Base-by-base conservation (phyloP, 2,797 vertebrate genomes). In the Rhodeus uyekii region DNA sequence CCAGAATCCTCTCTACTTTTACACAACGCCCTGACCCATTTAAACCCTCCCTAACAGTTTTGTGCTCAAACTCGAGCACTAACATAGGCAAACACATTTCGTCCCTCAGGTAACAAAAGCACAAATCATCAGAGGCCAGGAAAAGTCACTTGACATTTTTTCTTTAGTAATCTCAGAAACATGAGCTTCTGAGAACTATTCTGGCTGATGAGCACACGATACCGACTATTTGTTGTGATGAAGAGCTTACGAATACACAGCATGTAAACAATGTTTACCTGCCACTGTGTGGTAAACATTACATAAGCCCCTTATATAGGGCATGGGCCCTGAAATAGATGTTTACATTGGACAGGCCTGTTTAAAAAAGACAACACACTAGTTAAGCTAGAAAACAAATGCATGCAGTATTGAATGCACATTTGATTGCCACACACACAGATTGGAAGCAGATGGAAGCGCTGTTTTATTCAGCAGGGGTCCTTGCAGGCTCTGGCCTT, bases 391-490 rank as follows among this genome's bases (percentile, higher is more conserved):
- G 34, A 74, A 75, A 27, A 74, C 44, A 72, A 79, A 84, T 27
- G 2, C 67, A 61, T 60, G 69, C 27, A 22, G 46, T 53, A 50
- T 18, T 72, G 55, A 48, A 72, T 68, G 65, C 53, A 55, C 73
- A 72, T 55, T 55, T 65, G 74, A 48, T 48, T 34, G 29, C 67
- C 18, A 34, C 27, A 8, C 32, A 69, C 42, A 85, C 79, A 85
- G 74, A 85, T 81, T 77, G 53, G 58, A 81, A 85, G 61, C 83
- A 85, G 83, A 85, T 85, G 83, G 73, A 76, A 72, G 39, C 13
- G 16, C 44, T 36, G 74, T 63, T 63, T 71, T 65, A 44, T 81
- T 77, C 79, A 81, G 73, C 46, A 77, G 74, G 74, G 83, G 65
- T 85, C 58, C 74, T 64, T 27, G 46, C 64, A 64, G 36, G 46